phyloP scores from a whole-genome alignment of 2,113 vertebrate genomes.

The Gobiocypris rarus region DNA sequence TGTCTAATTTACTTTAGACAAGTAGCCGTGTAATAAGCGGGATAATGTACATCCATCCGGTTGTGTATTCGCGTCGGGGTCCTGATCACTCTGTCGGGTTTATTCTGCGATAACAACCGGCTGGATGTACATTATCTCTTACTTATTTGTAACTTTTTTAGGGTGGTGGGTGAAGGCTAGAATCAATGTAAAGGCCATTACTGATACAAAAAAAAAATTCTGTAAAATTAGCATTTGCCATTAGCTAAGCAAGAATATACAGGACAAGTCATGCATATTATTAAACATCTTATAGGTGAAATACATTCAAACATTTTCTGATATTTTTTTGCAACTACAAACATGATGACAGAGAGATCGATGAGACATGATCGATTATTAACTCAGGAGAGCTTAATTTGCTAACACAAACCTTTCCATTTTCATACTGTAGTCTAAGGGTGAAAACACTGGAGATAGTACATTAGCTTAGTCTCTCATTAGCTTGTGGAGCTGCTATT shows the following conservation, averaged over 20 bases:
- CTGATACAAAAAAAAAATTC: neutral
- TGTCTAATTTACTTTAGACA: too few species aligned
- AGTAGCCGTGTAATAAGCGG: too few species aligned
- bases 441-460: constrained; percentile 27
- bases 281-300: neutral
- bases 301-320: neutral
- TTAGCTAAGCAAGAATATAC: neutral
- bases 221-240: neutral
- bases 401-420: neutral
- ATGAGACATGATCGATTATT: neutral
- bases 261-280: neutral
- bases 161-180: neutral
- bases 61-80: too few species aligned
- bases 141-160: neutral
- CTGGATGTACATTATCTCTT: too few species aligned
- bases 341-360: neutral
- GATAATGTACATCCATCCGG: too few species aligned
- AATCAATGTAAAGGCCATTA: neutral
- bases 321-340: neutral
- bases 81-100: too few species aligned
- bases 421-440: neutral
- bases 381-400: neutral
- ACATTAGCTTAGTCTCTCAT: constrained; percentile 22
- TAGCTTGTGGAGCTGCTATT: constrained; percentile 16
- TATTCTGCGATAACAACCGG: too few species aligned